These are phyloP conservation scores for Sylvia borin DNA, from an alignment of 2,797 vertebrate genomes.

Conservation along the genomic window DNA sequence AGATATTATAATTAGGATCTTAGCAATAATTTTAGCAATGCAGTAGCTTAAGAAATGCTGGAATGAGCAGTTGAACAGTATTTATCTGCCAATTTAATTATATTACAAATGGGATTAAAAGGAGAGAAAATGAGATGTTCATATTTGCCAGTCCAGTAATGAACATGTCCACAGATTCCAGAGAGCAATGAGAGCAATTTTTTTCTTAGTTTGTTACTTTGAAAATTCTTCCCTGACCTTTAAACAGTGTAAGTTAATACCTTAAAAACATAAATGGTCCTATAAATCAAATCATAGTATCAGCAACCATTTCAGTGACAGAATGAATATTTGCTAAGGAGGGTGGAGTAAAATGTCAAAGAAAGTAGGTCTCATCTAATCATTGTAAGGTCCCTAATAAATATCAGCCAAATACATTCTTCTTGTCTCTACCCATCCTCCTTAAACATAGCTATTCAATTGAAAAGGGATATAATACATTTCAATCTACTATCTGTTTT, in stretches of 20 bases:
- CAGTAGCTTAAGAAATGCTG: background rate
- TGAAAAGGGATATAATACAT: slow-evolving; percentile 3
- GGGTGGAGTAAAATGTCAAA: slow-evolving; percentile 15
- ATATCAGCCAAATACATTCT: background rate
- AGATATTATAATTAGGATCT: background rate
- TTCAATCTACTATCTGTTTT: slow-evolving; percentile 49
- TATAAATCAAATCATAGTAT: slow-evolving; percentile 14
- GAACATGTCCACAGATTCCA: background rate
- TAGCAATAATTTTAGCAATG: background rate
- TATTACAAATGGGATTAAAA: background rate
- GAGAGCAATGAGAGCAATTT: background rate
- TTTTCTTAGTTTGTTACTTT: background rate
- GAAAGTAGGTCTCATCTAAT: slow-evolving; percentile 4
- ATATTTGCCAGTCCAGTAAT: background rate
- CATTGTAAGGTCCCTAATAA: background rate
- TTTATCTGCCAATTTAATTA: background rate
- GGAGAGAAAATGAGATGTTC: background rate
- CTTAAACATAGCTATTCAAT: slow-evolving; percentile 5
- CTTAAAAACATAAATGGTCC: background rate
- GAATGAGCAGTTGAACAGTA: background rate
- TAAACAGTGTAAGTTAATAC: background rate
- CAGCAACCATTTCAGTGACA: background rate
- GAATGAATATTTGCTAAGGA: background rate
- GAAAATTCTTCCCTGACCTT: background rate
- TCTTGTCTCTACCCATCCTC: background rate